Evolutionary conservation across 23 tunicate genomes (phyloP), one percentile per base, ranked within the genome.

Genomic region (Trididemnum nubilum): DNA sequence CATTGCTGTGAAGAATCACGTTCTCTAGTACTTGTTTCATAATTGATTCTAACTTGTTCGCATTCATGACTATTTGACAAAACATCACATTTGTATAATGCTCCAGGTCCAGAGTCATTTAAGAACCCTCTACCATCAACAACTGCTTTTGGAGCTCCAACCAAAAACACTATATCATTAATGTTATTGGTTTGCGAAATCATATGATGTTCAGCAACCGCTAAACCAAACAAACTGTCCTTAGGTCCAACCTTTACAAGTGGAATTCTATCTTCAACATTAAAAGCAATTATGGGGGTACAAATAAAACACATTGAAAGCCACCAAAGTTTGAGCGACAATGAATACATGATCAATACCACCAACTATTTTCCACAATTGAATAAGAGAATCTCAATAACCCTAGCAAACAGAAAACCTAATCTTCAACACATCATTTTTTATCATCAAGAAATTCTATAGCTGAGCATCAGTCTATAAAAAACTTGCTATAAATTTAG

Each of bases 211-310:
- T 79, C 74, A 33, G 92, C 88, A 38, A 93, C 86, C 1, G 98
- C 84, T 28, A 93, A 65, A 2, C 98, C 98, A 80, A 93, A 93
- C 76, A 87, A 87, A 88, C 93, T 87, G 27, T 88, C 85, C 25
- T 52, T 19, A 4, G 89, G 87, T 30, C 98, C 98, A 1, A 7
- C 33, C 67, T 88, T 93, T 23, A 93, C 60, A 21, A 93, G 30
- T 27, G 98, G 98, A 23, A 73, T 38, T 23, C 78, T 27, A 9
- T 73, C 78, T 73, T 73, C 78, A 12, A 73, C 24, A 25, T 73
- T 73, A 24, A 73, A 73, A 21, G 58, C 76, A 34, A 70, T n/a
- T n/a, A n/a, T n/a, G n/a, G n/a, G n/a, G n/a, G n/a, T n/a, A n/a
- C n/a, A n/a, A n/a, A n/a, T n/a, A n/a, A n/a, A n/a, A n/a, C n/a